These are phyloP conservation scores for Xestoiulus laeticollis DNA, from an alignment of 2,888 invertebrate species.

Conservation along the genomic window DNA sequence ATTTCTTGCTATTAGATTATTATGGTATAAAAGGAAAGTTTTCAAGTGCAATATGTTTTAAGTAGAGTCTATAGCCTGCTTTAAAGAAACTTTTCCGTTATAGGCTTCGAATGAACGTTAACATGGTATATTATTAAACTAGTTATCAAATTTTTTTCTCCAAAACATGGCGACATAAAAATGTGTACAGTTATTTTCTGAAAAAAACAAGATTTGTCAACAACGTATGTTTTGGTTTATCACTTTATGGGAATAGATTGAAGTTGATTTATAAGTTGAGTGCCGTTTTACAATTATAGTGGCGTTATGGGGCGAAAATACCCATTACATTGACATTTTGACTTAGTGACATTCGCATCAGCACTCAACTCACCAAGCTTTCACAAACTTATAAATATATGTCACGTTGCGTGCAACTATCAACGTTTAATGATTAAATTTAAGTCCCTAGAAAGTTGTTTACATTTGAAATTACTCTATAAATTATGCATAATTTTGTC, in stretches of 20 bases:
- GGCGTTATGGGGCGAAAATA: neutral
- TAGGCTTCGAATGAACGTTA: too few species aligned
- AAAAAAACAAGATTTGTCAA: neutral
- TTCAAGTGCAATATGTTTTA: too few species aligned
- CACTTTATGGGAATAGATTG: neutral
- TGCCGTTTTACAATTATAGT: neutral
- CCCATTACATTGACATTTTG: neutral
- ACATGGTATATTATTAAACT: too few species aligned
- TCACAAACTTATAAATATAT: conserved; percentile 2
- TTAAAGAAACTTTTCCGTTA: too few species aligned
- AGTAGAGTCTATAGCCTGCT: too few species aligned
- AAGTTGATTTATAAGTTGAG: neutral
- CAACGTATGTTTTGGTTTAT: neutral
- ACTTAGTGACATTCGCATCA: neutral
- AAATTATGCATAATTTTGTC: neutral
- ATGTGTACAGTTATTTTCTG: too few species aligned
- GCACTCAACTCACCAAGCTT: conserved; percentile 1
- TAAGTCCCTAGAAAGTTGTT: neutral
- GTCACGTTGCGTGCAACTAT: neutral
- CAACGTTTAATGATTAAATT: neutral
- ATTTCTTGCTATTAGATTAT: too few species aligned
- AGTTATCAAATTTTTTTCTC: too few species aligned
- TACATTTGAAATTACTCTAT: neutral
- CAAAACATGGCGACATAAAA: too few species aligned
- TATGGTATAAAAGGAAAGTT: too few species aligned